A percentile compares a stretch with the other conserved stretches of the same genome.
phyloP scores from a whole-genome alignment of 2,888 invertebrate species.

The Criorhina ranunculi region DNA sequence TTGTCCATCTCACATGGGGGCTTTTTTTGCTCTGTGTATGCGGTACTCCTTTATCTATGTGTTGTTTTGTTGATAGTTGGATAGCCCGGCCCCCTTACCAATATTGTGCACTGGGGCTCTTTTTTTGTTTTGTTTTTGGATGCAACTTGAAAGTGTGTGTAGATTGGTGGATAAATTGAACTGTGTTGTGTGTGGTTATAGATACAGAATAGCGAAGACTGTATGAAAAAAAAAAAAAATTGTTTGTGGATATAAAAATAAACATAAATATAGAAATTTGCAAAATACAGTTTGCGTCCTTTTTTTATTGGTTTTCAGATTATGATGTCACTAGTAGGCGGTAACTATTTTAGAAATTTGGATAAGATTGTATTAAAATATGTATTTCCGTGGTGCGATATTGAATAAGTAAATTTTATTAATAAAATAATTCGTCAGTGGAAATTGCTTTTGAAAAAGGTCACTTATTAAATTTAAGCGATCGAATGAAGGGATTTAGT shows the following conservation, averaged over 20 bases:
- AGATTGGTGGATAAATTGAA: conserved; percentile 62
- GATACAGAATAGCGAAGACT: conserved; percentile 51
- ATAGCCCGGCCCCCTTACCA: conserved; percentile 76
- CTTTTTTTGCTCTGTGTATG: conserved; percentile 51
- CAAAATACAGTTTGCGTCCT: conserved; percentile 75
- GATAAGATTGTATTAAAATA: conserved; percentile 44
- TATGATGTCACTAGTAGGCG: conserved; percentile 73
- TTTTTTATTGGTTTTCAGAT: conserved; percentile 74
- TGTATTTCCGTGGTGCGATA: conserved; percentile 8
- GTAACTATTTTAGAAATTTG: conserved; percentile 63
- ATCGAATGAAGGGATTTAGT: too few relatives aligned
- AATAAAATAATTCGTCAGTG: background rate
- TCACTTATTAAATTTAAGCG: too few relatives aligned
- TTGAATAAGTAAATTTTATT: background rate
- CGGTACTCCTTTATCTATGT: conserved; percentile 57
- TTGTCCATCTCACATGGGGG: conserved; percentile 70
- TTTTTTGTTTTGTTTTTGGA: conserved; percentile 46
- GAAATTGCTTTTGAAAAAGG: background rate
- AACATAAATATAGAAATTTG: conserved; percentile 75
- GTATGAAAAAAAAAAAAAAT: conserved; percentile 33
- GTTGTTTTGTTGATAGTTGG: conserved; percentile 74
- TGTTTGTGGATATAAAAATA: conserved; percentile 71
- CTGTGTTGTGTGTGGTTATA: conserved; percentile 65
- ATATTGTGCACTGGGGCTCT: conserved; percentile 67
- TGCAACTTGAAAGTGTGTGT: conserved; percentile 63